Evolutionary conservation across 2,888 invertebrate genomes (phyloP), one percentile per base, ranked within the genome.

Genomic region (Euzophera pinguis): DNA sequence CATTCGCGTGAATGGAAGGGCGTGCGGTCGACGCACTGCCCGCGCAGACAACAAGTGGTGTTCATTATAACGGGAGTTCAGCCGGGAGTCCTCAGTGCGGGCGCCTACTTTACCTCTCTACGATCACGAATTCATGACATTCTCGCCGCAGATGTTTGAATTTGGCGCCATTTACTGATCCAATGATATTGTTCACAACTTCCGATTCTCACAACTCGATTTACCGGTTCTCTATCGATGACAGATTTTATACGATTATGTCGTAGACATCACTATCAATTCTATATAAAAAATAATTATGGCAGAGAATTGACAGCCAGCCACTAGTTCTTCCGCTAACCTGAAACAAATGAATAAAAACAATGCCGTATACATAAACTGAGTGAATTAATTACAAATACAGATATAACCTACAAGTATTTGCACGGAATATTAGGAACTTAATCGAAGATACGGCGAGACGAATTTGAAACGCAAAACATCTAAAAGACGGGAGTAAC

Each of bases 21-120:
- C 88, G 88, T 84, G 84, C 89, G 87, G 82, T 80, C 86, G 86
- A 83, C 87, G 86, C 88, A 89, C 88, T 88, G 86, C 88, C 88
- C 86, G 83, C 74, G 63, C 84, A 86, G 81, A 87, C 82, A 86
- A 85, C 84, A 85, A 86, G 84, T 84, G 82, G 73, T 84, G 67
- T 73, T 79, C 79, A 83, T 82, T 87, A 87, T 89, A 89, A 90
- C 89, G 89, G 89, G 89, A 90, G 78, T 86, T 88, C 75, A 78
- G 84, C 78, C 79, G 72, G 81, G 81, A 85, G 82, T 83, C 76
- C 76, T 80, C 76, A 70, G 66, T 72, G 72, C 77, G 66, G 72
- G 74, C 74, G 74, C 78, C 70, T 50, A 48, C 50, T 77, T 22
- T 67, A 57, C 66, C 70, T 68, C 72, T 66, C 64, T 67, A 62